Conservation (phyloP, 2,113 vertebrate species). For the Mus spicilegus region DNA sequence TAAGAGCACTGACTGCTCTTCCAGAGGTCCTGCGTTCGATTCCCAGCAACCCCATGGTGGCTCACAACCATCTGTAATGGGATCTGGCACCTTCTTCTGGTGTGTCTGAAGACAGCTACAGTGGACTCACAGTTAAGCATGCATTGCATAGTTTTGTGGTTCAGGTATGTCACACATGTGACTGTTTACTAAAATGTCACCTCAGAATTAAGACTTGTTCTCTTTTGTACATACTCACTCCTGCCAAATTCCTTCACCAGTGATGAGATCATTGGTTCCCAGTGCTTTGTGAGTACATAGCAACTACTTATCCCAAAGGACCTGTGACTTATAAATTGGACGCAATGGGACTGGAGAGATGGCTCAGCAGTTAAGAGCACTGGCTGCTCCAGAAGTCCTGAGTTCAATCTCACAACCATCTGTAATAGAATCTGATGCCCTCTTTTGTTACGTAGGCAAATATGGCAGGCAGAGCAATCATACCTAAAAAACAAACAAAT, state of each 20-base stretch:
- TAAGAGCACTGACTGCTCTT: too few species aligned
- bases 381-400: not conserved
- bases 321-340: not conserved
- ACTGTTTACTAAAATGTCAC: not conserved
- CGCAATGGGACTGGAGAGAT: not conserved
- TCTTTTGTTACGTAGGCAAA: not conserved
- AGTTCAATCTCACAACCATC: not conserved
- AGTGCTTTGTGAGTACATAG: not conserved
- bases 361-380: not conserved
- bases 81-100: too few species aligned
- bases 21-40: too few species aligned
- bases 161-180: not conserved
- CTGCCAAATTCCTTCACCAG: slow-evolving; percentile 1
- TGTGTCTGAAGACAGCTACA: too few species aligned
- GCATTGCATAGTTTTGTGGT: not conserved
- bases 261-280: not conserved
- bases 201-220: slow-evolving; percentile 25
- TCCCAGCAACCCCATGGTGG: too few species aligned
- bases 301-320: not conserved
- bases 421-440: not conserved
- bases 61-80: too few species aligned
- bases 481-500: not conserved
- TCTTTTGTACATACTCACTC: not conserved
- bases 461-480: not conserved
- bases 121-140: not conserved